Evolutionary conservation across 2,797 vertebrate genomes (phyloP).

Genomic region (Lepus townsendii): DNA sequence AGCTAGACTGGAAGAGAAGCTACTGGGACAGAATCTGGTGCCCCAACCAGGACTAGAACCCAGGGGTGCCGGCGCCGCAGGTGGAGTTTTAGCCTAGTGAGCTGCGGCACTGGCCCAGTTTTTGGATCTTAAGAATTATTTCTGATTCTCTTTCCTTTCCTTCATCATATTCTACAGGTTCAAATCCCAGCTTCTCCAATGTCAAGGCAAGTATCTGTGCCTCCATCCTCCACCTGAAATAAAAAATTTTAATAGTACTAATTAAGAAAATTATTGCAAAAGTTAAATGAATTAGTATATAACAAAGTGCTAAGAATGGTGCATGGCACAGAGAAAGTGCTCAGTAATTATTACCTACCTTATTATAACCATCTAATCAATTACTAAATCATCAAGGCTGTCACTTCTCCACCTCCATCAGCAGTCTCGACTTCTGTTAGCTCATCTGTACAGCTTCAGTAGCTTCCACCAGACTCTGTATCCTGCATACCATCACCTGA

Average conservation of each 20-base stretch:
- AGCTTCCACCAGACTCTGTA: neutral
- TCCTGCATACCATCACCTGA: neutral
- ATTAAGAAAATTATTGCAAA: neutral
- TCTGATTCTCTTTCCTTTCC: neutral
- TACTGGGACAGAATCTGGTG: no score
- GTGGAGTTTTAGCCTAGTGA: no score
- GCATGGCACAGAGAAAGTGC: neutral
- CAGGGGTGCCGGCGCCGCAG: no score
- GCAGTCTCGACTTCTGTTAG: neutral
- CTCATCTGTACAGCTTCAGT: neutral
- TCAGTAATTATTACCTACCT: conserved; percentile 9
- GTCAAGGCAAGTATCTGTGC: neutral
- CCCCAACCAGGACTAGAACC: no score
- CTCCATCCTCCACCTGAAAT: neutral
- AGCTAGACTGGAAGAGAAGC: no score
- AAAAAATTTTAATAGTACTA: neutral
- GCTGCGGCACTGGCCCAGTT: no score
- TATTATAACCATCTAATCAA: neutral
- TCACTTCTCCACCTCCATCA: neutral
- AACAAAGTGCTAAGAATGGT: neutral
- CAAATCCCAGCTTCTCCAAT: neutral
- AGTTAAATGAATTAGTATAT: neutral
- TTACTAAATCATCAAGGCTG: neutral
- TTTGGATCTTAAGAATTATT: neutral
- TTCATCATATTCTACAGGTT: neutral